phyloP scores from a whole-genome alignment of 2,797 vertebrate species.

The Pipistrellus nathusii region DNA sequence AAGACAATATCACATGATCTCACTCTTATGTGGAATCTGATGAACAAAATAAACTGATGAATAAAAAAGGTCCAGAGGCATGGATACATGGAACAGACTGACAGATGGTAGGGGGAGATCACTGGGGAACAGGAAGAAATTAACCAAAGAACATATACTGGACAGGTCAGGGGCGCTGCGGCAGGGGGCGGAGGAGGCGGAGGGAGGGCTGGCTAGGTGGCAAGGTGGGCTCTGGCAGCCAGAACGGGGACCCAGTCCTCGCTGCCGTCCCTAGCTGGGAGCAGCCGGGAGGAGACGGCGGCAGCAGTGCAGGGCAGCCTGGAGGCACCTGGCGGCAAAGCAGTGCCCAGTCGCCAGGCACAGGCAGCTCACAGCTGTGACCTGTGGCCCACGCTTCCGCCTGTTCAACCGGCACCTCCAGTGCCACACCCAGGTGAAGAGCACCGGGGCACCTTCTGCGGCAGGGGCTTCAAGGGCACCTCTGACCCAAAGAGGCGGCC shows the following conservation, averaged over 20 bases:
- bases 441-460: constrained; percentile 90
- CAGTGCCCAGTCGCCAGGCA: constrained; percentile 84
- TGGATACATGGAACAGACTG: no score
- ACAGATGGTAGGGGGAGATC: no score
- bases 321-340: constrained; percentile 81
- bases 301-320: not conserved
- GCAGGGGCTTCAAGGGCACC: constrained; percentile 93
- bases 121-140: no score
- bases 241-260: constrained; percentile 29
- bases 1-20: no score
- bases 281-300: not conserved
- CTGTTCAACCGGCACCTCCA: constrained; percentile 91
- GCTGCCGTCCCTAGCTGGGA: constrained; percentile 61
- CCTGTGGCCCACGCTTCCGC: constrained; percentile 89
- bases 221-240: constrained; percentile 72
- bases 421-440: constrained; percentile 91
- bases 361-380: constrained; percentile 88
- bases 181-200: not conserved
- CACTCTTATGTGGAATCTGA: no score
- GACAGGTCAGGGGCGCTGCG: not conserved
- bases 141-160: no score
- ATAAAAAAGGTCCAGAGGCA: no score
- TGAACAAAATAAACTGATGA: no score
- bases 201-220: constrained; percentile 53
- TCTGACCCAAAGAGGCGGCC: constrained; percentile 93